Evolutionary conservation across 2,888 invertebrate genomes (phyloP), one percentile per base, ranked within the genome.

Genomic region (Liposcelis brunnea): DNA sequence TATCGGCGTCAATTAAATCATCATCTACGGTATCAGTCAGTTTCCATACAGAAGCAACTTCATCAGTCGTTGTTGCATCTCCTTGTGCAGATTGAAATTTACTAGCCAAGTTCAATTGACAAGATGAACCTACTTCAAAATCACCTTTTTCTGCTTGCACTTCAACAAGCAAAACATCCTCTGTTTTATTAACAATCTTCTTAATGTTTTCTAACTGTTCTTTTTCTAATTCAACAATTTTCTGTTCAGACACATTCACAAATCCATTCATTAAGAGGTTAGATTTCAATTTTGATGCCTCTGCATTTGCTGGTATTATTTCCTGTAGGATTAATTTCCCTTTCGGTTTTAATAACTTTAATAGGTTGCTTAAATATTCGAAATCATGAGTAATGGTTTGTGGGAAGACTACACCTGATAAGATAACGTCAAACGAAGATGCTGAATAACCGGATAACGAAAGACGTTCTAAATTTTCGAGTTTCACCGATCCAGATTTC

Each of bases 1-100:
- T 77, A 62, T 91, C 83, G 49, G 85, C 82, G 63, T 95, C 82
- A 52, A 95, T 86, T 21, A 77, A 67, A 49, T 83, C 80, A 55
- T 80, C 79, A 35, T 58, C 60, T 31, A 54, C 51, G 34, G 50
- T 71, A 44, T 73, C 71, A 49, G 81, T 78, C 38, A 90, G 61
- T 61, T 83, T 84, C 89, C 91, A 91, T 2, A 81, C 72, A 32
- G 67, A 62, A 3, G 66, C 56, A 2, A 55, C 54, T 12, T 50
- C 35, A 15, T 44, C 18, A 14, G 35, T 7, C 7, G 52, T 46
- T 21, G 62, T 54, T 34, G 62, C 55, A 21, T 59, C 58, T 19
- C 58, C 56, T 50, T 70, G 64, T 18, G 66, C n/a, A 35, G 2
- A 7, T 19, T n/a, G 11, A 8, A 36, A 34, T 43, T 33, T 37